Evolutionary conservation across 2,113 vertebrate genomes (phyloP).

Genomic region (Ictidomys tridecemlineatus): DNA sequence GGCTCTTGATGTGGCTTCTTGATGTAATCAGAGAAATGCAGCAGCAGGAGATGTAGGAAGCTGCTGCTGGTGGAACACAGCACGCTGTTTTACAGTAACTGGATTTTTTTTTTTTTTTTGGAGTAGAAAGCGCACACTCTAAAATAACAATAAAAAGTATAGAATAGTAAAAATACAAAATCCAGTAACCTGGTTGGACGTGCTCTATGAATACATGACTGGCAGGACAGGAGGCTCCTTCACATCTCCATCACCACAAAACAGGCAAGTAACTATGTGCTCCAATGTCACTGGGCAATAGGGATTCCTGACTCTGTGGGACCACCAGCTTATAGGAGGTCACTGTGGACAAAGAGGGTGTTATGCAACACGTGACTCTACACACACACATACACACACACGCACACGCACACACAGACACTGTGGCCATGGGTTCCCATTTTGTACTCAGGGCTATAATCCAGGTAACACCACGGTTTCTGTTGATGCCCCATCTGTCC

Average conservation of each 20-base stretch:
- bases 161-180: not conserved
- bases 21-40: not conserved
- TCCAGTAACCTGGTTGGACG: not conserved
- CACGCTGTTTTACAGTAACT: not conserved
- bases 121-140: not conserved
- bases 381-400: not conserved
- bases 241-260: too few relatives aligned
- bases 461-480: not conserved
- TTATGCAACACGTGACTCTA: too few relatives aligned
- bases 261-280: not conserved
- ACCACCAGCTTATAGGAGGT: too few relatives aligned
- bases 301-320: too few relatives aligned
- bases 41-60: not conserved
- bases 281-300: not conserved
- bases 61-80: not conserved
- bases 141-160: not conserved
- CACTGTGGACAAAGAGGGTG: too few relatives aligned
- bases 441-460: slow-evolving; percentile 12
- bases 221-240: not conserved
- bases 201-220: not conserved
- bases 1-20: not conserved
- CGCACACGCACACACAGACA: not conserved
- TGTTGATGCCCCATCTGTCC: not conserved
- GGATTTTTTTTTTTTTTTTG: not conserved
- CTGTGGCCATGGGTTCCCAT: not conserved